Evolutionary conservation across 1,140 invertebrate genomes (phyloP).

Genomic region (Dryas iulia): DNA sequence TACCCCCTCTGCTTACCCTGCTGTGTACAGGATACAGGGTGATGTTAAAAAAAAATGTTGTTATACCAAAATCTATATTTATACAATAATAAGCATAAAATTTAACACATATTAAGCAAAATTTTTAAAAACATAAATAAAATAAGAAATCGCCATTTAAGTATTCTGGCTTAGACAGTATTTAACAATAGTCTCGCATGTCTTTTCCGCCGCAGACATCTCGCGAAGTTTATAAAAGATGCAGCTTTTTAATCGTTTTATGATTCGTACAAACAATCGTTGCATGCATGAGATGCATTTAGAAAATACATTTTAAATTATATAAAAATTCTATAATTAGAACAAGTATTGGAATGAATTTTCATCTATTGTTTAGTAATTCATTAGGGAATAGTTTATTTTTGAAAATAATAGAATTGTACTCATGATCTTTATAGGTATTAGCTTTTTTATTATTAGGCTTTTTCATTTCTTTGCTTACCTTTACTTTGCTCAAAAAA

Average conservation of each 20-base stretch:
- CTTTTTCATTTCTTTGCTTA: too few species aligned
- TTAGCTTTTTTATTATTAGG: too few species aligned
- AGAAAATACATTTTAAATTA: background rate
- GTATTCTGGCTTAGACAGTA: background rate
- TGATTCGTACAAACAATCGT: background rate
- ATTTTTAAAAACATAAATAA: too few species aligned
- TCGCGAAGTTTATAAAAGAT: background rate
- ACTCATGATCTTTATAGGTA: too few species aligned
- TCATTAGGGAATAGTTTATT: background rate
- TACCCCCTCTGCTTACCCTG: too few species aligned
- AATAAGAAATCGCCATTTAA: background rate
- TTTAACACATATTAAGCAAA: too few species aligned
- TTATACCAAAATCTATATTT: too few species aligned
- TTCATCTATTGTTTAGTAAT: background rate
- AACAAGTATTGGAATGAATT: background rate
- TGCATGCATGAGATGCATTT: background rate
- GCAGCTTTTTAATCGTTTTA: background rate
- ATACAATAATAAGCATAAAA: too few species aligned
- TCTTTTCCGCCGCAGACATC: background rate
- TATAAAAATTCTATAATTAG: background rate
- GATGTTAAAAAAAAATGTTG: too few species aligned
- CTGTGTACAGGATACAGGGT: too few species aligned
- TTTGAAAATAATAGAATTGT: too few species aligned
- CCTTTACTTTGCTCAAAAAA: too few species aligned
- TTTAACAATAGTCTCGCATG: background rate